Evolutionary conservation across 2,113 vertebrate species (phyloP).

Genomic region (Brevimyrus niger): DNA sequence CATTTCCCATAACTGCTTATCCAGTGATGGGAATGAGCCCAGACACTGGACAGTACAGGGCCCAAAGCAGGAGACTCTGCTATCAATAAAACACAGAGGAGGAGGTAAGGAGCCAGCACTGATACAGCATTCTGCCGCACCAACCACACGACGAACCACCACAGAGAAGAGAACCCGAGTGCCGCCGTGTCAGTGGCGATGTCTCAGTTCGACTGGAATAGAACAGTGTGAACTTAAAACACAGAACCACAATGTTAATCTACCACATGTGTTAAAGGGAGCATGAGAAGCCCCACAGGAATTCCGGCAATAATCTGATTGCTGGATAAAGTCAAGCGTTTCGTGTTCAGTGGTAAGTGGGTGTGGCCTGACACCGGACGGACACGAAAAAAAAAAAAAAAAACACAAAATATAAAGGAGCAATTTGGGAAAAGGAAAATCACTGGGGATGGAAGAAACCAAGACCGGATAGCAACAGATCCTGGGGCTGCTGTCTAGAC

Average conservation of each 20-base stretch:
- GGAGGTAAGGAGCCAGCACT: no score
- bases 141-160: no score
- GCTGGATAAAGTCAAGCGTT: not conserved
- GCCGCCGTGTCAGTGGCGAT: no score
- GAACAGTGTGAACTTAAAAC: not conserved
- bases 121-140: no score
- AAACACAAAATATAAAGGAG: not conserved
- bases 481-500: not conserved
- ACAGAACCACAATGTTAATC: not conserved
- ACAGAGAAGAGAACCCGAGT: no score
- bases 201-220: not conserved
- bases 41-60: not conserved
- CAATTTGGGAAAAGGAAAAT: not conserved
- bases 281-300: not conserved
- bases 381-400: not conserved
- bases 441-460: not conserved
- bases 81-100: not conserved
- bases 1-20: not conserved
- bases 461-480: not conserved
- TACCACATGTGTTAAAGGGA: not conserved
- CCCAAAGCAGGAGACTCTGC: not conserved
- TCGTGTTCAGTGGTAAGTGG: not conserved
- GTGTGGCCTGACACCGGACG: not conserved
- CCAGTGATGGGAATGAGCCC: not conserved
- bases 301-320: not conserved